Base-by-base conservation (phyloP, 2,113 vertebrate species). In the Sebastes fasciatus region DNA sequence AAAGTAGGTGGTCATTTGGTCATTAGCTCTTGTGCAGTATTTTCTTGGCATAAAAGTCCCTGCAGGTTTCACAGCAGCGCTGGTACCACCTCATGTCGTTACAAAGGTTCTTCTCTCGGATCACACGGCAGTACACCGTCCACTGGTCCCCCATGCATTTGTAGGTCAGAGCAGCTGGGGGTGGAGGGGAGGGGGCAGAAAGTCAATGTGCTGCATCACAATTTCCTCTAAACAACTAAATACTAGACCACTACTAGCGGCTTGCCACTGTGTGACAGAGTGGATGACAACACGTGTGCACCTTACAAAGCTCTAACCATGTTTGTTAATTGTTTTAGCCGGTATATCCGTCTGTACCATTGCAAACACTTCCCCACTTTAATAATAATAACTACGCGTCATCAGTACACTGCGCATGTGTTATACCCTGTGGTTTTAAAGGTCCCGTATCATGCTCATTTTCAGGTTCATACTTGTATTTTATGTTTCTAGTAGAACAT, bases 1-100 rank as follows among this genome's bases (percentile, higher is more conserved):
- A 46, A 80, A 87, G 68, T 72, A 80, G 86, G 70, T 80, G 87
- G 34, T 34, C 80, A 81, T 55, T 85, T 71, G 71, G 83, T 92
- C 93, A 96, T 82, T 95, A 96, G 92, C 94, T 96, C 1, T 97
- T 96, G 88, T 83, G 96, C 87, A 95, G 96, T 94, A 96, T 95
- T 95, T 97, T 97, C 93, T 92, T 97, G 61, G 96, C 97, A 62
- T 99, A 99, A 96, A 98, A 99, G 96, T 98, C 97, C 93, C 97
- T 95, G 95, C 98, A 99, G 1, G 97, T 99, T 89, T 98, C 96
- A 93, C 98, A 99, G 94, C 98, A 99, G 89, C 97, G 97, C 79
- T 98, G 98, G 90, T 99, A 99, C 97, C 98, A 99, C 82, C 98
- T 93, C 97, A 99, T 98, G 94, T 99, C 98, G 90, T 97, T 96